Evolutionary conservation across 2,888 invertebrate species (phyloP).

Genomic region (Mythimna ferrago): DNA sequence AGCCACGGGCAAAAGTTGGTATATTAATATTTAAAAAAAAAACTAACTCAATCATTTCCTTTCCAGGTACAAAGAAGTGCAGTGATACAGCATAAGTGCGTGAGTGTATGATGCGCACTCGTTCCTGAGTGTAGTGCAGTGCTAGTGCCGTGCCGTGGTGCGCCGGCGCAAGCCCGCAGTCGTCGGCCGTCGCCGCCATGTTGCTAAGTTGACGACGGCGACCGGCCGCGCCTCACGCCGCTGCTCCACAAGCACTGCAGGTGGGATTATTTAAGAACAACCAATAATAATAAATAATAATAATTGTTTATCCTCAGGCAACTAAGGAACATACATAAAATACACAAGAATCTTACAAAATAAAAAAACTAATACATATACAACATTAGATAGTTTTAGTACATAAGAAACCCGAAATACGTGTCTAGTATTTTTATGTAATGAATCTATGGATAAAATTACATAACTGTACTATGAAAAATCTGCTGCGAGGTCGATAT

Average conservation of each 20-base stretch:
- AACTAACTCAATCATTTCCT: constrained; percentile 36
- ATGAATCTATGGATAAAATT: no score
- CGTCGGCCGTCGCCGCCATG: constrained; percentile 76
- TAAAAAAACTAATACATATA: no score
- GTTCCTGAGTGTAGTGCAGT: constrained; percentile 72
- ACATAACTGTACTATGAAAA: no score
- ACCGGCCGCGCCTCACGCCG: constrained; percentile 88
- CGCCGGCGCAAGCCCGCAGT: constrained; percentile 65
- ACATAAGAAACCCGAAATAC: no score
- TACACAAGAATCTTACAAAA: no score
- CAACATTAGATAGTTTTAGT: no score
- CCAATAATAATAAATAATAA: no score
- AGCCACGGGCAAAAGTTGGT: no score
- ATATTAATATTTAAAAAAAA: not conserved
- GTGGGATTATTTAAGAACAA: constrained; percentile 65
- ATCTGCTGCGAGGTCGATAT: no score
- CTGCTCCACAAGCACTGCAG: constrained; percentile 81
- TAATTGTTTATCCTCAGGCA: no score
- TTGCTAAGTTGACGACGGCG: constrained; percentile 88
- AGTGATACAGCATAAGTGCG: constrained; percentile 72
- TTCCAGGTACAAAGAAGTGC: constrained; percentile 82
- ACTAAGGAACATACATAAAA: no score
- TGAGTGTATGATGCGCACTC: constrained; percentile 67
- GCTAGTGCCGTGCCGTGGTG: constrained; percentile 67
- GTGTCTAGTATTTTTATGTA: no score